These are phyloP conservation scores for Scolanthus callimorphus DNA, from an alignment of 92 coral and sea anemone genomes.

Conservation along the genomic window DNA sequence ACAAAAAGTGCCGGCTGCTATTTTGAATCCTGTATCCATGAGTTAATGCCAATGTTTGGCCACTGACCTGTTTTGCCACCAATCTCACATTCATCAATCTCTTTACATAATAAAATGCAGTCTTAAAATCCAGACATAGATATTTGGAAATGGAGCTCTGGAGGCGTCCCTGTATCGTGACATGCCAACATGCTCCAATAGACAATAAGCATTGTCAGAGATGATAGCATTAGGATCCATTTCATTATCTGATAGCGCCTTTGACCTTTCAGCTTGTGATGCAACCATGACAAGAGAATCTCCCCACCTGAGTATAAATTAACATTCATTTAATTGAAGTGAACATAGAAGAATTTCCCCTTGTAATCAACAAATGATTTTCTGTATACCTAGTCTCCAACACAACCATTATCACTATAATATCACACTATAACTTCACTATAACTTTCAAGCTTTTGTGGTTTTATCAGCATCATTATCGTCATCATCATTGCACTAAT, in stretches of 20 bases:
- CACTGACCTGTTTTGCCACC: conserved; percentile 60
- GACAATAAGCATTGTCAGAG: conserved; percentile 61
- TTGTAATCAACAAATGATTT: too few species aligned
- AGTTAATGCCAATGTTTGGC: too few species aligned
- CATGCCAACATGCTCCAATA: conserved; percentile 81
- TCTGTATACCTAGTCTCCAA: too few species aligned
- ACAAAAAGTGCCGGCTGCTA: too few species aligned
- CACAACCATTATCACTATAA: too few species aligned
- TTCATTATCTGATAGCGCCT: conserved; percentile 50
- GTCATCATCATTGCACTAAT: too few species aligned
- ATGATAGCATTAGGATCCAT: conserved; percentile 48
- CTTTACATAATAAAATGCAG: conserved; percentile 61
- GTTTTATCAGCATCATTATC: too few species aligned
- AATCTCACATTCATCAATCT: conserved; percentile 24
- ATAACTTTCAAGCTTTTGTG: too few species aligned
- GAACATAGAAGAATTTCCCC: too few species aligned
- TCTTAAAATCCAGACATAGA: conserved; percentile 37
- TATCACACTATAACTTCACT: too few species aligned
- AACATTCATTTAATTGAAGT: too few species aligned
- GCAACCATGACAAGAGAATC: conserved; percentile 85
- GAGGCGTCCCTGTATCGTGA: conserved; percentile 66
- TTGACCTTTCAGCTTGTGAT: conserved; percentile 70
- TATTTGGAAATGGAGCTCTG: conserved; percentile 34
- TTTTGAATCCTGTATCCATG: too few species aligned
- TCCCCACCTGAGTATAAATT: conserved; percentile 79